Evolutionary conservation across 1,140 invertebrate genomes (phyloP).

Genomic region (Ceratina japonica): DNA sequence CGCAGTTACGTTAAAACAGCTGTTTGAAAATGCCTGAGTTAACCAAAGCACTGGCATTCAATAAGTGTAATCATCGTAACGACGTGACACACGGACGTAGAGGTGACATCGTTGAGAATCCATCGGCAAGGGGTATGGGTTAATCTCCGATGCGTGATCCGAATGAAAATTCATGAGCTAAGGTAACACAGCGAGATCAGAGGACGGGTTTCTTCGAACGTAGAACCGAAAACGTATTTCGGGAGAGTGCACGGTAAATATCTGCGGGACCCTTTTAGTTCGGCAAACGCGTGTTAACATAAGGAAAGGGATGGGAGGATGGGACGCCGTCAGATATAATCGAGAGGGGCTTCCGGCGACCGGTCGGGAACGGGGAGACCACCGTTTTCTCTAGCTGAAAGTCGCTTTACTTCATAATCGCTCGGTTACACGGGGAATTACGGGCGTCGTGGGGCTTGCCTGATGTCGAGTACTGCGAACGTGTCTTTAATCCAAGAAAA

Average conservation of each 20-base stretch:
- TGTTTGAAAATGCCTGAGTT: too few relatives aligned
- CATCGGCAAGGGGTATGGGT: not conserved
- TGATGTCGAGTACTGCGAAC: slow-evolving; percentile 53
- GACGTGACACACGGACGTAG: not conserved
- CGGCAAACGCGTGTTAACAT: slow-evolving; percentile 46
- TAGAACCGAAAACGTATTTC: slow-evolving; percentile 35
- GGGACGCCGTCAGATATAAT: slow-evolving; percentile 34
- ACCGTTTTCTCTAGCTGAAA: slow-evolving; percentile 50
- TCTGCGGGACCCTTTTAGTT: slow-evolving; percentile 47
- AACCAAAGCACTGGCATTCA: too few relatives aligned
- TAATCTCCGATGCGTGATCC: not conserved
- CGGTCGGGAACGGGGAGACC: not conserved
- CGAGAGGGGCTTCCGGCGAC: slow-evolving; percentile 15
- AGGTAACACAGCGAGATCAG: slow-evolving; percentile 1
- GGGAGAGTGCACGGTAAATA: slow-evolving; percentile 49
- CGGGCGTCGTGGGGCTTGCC: slow-evolving; percentile 57
- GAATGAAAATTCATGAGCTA: slow-evolving; percentile 46
- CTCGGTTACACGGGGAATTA: slow-evolving; percentile 62
- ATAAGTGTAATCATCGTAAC: not conserved
- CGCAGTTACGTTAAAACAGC: too few relatives aligned
- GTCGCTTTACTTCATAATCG: slow-evolving; percentile 65
- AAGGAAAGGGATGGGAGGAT: not conserved
- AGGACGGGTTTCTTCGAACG: slow-evolving; percentile 29
- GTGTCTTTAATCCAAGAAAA: slow-evolving; percentile 60
- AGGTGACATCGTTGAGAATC: not conserved